Evolutionary conservation across 2,797 vertebrate genomes (phyloP), one percentile per base, ranked within the genome.

Genomic region (Sebastes kiyomatsui): DNA sequence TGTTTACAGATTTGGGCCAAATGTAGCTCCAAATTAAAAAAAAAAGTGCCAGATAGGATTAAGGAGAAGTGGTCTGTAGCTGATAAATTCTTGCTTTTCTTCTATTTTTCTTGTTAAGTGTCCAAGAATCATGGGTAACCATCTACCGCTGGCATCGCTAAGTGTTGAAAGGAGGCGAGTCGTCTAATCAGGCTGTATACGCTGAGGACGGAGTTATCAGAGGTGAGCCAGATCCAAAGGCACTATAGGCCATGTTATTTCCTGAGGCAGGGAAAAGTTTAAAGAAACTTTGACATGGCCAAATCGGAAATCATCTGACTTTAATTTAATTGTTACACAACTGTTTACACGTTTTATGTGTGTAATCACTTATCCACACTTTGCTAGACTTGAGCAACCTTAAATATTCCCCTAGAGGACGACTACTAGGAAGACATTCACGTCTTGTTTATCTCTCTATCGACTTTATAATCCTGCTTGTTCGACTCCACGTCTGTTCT

Each of bases 81-180:
- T 76, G 60, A 74, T 73, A 74, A 80, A 82, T 2, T 11, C 38
- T 67, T 61, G 52, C n/a, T 83, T 88, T 75, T 80, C 30, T 52
- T 78, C 56, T 76, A 1, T 82, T 92, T 91, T 83, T 28, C 72
- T 80, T 87, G 86, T 55, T 62, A 56, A 28, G 35, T 20, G 18
- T 88, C 88, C 84, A 86, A 81, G 72, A 88, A 72, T 82, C 46
- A 33, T 42, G 55, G 74, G 27, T 84, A 70, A 82, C 68, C 33
- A 56, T 86, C 61, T 58, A 42, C 59, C 1, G 9, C 59, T 89
- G 84, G 76, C 81, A 58, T 20, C 25, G 28, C 28, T 60, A 23
- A 23, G 81, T 87, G 85, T n/a, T 88, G 89, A 87, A 82, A 91
- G 65, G 62, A 73, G 58, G 60, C 49, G 35, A 42, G 65, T 32